phyloP scores from a whole-genome alignment of 53 echinoderm and acorn worm genomes.

The Hippasteria phrygiana region DNA sequence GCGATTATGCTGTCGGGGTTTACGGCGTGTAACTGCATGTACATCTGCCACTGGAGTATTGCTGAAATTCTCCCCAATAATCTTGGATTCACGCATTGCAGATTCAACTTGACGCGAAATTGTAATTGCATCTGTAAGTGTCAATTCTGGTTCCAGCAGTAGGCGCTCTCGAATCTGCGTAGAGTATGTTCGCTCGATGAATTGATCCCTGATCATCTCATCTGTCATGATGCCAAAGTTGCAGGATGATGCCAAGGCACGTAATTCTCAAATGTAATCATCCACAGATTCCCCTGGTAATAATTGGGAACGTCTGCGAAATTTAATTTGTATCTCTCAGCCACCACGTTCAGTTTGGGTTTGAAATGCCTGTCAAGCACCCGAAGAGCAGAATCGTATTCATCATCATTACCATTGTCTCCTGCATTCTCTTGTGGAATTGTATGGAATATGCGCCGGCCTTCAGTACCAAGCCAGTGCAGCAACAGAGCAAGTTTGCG shows the following conservation, averaged over 20 bases:
- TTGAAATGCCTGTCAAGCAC: constrained; percentile 42
- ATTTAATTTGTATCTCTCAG: constrained; percentile 70
- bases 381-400: no score
- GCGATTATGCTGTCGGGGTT: background rate
- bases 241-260: constrained; percentile 41
- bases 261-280: constrained; percentile 51
- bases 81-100: constrained; percentile 37
- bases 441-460: no score
- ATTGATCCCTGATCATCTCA: constrained; percentile 70
- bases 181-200: constrained; percentile 57
- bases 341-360: constrained; percentile 64
- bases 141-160: constrained; percentile 51
- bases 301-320: constrained; percentile 47
- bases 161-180: constrained; percentile 51
- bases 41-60: background rate
- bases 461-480: no score
- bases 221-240: constrained; percentile 46
- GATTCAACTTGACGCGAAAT: constrained; percentile 41
- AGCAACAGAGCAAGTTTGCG: no score
- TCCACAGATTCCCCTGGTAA: constrained; percentile 60
- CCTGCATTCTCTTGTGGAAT: no score
- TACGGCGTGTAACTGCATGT: constrained; percentile 24
- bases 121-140: constrained; percentile 12
- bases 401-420: no score
- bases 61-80: constrained; percentile 18